These are phyloP conservation scores for Tiliacea aurago DNA, from an alignment of 2,888 invertebrate species.

Conservation along the genomic window DNA sequence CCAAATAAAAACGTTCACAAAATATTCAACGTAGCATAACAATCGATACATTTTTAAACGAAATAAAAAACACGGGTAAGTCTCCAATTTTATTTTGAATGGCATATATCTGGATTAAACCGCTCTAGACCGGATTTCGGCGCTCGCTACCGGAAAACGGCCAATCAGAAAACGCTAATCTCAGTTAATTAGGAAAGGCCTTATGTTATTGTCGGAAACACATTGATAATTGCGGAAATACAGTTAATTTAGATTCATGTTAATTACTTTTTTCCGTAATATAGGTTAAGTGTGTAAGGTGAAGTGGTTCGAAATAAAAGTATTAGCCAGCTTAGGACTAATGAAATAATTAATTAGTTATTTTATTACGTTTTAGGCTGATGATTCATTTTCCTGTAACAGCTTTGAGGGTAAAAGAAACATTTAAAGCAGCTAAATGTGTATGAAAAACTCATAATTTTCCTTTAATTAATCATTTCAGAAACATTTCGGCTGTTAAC, in stretches of 20 bases:
- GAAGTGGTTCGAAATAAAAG: conserved; percentile 13
- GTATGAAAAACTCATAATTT: conserved; percentile 17
- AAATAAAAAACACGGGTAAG: conserved; percentile 51
- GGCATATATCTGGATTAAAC: conserved; percentile 77
- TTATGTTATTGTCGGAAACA: conserved; percentile 45
- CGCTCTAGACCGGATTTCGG: conserved; percentile 71
- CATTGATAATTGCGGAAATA: conserved; percentile 39
- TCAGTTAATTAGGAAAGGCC: conserved; percentile 69
- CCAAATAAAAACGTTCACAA: neutral
- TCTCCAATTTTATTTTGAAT: conserved; percentile 74
- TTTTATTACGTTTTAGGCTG: conserved; percentile 32
- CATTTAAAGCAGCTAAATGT: conserved; percentile 11
- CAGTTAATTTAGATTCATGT: conserved; percentile 17
- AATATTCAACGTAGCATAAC: conserved; percentile 10
- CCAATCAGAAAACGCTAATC: conserved; percentile 74
- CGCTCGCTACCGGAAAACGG: conserved; percentile 66
- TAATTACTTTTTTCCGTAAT: conserved; percentile 13
- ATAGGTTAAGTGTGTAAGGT: neutral
- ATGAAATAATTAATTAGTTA: conserved; percentile 40
- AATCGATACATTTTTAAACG: conserved; percentile 24
- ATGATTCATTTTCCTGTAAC: conserved; percentile 18
- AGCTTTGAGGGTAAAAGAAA: conserved; percentile 6
- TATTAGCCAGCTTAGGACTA: conserved; percentile 5
- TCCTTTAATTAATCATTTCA: conserved; percentile 34
- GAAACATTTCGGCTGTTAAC: conserved; percentile 2